Conservation (phyloP, 2,888 invertebrate species). For the Lamproptera curius region DNA sequence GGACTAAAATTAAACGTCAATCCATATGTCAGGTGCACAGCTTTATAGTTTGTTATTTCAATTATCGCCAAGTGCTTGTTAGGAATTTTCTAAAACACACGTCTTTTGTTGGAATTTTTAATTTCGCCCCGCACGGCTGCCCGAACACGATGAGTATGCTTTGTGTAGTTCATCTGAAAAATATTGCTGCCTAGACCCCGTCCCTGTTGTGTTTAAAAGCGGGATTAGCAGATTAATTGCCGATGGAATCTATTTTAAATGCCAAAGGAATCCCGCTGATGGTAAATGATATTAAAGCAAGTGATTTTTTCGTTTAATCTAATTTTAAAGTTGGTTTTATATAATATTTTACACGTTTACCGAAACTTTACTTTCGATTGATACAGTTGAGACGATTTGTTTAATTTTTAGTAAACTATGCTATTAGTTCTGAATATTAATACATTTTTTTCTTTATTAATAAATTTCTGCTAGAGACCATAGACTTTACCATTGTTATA, state of each 20-base stretch:
- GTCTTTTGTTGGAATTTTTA: slow-evolving; percentile 44
- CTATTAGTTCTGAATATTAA: too few relatives aligned
- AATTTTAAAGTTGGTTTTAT: too few relatives aligned
- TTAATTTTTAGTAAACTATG: too few relatives aligned
- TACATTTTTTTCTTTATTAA: too few relatives aligned
- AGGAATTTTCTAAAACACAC: slow-evolving; percentile 53
- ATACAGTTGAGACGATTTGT: too few relatives aligned
- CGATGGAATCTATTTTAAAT: background rate
- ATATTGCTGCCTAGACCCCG: background rate
- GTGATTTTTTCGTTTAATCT: too few relatives aligned
- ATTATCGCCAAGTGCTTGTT: slow-evolving; percentile 60
- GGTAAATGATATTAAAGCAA: too few relatives aligned
- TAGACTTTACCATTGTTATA: too few relatives aligned
- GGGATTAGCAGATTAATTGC: background rate
- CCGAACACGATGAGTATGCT: slow-evolving; percentile 17
- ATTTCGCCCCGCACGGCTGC: slow-evolving; percentile 31
- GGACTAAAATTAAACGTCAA: slow-evolving; percentile 73
- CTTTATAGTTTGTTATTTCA: slow-evolving; percentile 63
- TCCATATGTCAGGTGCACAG: slow-evolving; percentile 57
- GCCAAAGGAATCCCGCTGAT: too few relatives aligned
- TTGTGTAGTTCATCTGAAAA: slow-evolving; percentile 13
- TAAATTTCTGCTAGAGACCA: too few relatives aligned
- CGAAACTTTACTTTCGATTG: too few relatives aligned
- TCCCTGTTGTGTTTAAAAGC: background rate
- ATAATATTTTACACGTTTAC: too few relatives aligned